Evolutionary conservation across 2,797 vertebrate genomes (phyloP).

Genomic region (Mus minutoides): DNA sequence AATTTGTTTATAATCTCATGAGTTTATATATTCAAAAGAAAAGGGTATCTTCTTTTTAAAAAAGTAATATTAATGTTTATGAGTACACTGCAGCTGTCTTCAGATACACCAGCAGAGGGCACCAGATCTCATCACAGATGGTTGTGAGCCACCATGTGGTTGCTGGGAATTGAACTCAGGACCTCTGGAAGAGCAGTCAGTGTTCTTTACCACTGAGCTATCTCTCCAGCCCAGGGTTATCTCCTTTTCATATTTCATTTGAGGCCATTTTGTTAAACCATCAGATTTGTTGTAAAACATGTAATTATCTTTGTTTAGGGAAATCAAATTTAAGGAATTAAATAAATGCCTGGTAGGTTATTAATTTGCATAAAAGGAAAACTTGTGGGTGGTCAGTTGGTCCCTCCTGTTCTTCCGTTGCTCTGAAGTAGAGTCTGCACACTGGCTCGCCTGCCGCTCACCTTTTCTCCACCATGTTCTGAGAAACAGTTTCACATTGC

Average conservation of each 20-base stretch:
- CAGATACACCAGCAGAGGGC: too few species aligned
- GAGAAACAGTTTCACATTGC: background rate
- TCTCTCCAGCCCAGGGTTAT: background rate
- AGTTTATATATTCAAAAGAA: background rate
- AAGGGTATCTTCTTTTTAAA: background rate
- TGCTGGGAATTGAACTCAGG: background rate
- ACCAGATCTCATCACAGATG: too few species aligned
- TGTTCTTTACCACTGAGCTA: background rate
- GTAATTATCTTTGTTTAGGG: constrained; percentile 21
- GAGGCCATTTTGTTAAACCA: constrained; percentile 2
- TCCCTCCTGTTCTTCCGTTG: background rate
- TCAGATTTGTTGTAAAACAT: background rate
- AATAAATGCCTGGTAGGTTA: constrained; percentile 5
- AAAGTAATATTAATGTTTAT: too few species aligned
- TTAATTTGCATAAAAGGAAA: constrained; percentile 17
- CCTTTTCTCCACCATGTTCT: background rate
- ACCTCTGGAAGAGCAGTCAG: background rate
- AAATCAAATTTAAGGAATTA: constrained; percentile 4
- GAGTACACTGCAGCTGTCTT: too few species aligned
- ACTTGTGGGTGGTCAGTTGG: background rate
- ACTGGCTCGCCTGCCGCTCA: background rate
- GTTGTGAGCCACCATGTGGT: background rate
- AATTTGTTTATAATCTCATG: constrained; percentile 1
- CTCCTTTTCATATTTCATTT: background rate
- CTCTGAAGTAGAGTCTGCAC: background rate